Base-by-base conservation (phyloP, 2,888 invertebrate species). In the Fragum sueziense region DNA sequence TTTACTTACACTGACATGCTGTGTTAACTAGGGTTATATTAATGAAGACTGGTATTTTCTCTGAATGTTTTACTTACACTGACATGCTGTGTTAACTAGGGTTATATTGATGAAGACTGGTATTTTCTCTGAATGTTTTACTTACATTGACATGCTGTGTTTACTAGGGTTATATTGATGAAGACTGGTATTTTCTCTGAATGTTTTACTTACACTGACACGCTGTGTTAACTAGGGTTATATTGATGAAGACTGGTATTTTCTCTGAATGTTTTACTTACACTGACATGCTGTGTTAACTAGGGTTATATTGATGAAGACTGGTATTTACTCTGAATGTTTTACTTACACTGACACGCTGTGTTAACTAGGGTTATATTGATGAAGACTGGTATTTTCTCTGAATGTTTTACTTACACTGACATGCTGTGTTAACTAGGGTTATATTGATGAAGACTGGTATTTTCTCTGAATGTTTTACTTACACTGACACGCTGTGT, bases 141-240 rank as follows among this genome's bases (percentile, higher is more conserved):
- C 93, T 93, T 90, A 95, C 95, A 94, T 87, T 94, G 92, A 89
- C 95, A 95, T 54, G 90, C 87, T 78, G 95, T 89, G 27, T 93
- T 92, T 1, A 93, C 94, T 27, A 95, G 90, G 25, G 94, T 93
- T 25, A 95, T 93, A 83, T 95, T 94, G 11, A 95, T 89, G 74
- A 92, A 92, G 1, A 95, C 95, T 54, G 94, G 93, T 72, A 95
- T 94, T 83, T 94, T 93, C 72, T 94, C 94, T n/a, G n/a, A n/a
- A n/a, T n/a, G n/a, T n/a, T n/a, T n/a, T 79, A 91, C 93, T 93
- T 90, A 95, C 95, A 94, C 87, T 94, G 92, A 89, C 95, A 95
- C 52, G 90, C 87, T 78, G 95, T 89, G 27, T 93, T 92, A 1
- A 93, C 94, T 27, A 95, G 90, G 25, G 94, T 93, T 25, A 95